Evolutionary conservation across 2,113 vertebrate genomes (phyloP), one percentile per base, ranked within the genome.

Genomic region (Puntigrus tetrazona): DNA sequence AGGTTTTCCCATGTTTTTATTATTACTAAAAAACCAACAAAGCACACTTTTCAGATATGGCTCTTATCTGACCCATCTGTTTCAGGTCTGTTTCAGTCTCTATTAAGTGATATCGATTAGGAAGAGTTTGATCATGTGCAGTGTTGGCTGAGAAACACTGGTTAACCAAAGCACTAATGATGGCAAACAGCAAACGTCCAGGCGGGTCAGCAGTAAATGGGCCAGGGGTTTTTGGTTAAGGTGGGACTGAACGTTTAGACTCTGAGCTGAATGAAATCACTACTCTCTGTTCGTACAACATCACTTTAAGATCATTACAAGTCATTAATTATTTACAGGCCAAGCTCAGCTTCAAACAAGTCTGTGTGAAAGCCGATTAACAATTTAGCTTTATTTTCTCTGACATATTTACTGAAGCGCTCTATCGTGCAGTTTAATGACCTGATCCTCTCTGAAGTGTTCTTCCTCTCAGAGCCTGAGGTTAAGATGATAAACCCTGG

Each of bases 391-490:
- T 82, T 82, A 55, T 76, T 43, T 69, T 75, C 38, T 47, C 45
- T 81, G n/a, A 47, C 50, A 55, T 9, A 6, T 77, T 18, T 9
- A 4, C 4, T 10, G 27, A 59, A 41, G 70, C 16, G n/a, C 27
- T 52, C 43, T 78, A 63, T 84, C 27, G 74, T 82, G 84, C 45
- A 73, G 86, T 86, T 88, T 69, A 84, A 81, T 84, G 57, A 83
- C 89, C 90, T 87, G 85, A 86, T 87, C 85, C 83, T 73, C 86
- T 90, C 85, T 88, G 88, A 86, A 70, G 31, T 50, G 78, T 82
- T 86, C 89, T 85, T 89, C 84, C 41, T n/a, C 77, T 11, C 43
- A 2, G 65, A 73, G 47, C 14, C 0, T 20, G 5, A 6, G 20
- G 74, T 57, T 77, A 0, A 52, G 50, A 55, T 25, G 25, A 59